These are phyloP conservation scores for Drosophila punjabiensis DNA, from an alignment of 1,140 invertebrate species.

Conservation along the genomic window DNA sequence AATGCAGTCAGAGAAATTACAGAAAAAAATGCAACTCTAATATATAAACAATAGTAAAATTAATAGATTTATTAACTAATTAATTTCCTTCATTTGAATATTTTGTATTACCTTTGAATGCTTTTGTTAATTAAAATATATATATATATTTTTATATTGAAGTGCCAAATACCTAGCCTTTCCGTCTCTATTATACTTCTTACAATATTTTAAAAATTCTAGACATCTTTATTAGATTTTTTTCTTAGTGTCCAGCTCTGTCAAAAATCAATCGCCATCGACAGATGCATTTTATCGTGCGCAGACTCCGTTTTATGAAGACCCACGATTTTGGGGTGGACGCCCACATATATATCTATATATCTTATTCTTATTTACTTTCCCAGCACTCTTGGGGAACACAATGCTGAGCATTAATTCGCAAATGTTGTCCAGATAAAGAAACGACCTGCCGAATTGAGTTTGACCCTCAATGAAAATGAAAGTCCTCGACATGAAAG, in stretches of 20 bases:
- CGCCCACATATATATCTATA: constrained; percentile 10
- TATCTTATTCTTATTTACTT: constrained; percentile 30
- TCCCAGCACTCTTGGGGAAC: constrained; percentile 10
- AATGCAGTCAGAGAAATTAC: background rate
- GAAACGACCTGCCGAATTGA: constrained; percentile 27
- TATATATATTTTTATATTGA: background rate
- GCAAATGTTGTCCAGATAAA: constrained; percentile 17
- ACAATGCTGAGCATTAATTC: constrained; percentile 8
- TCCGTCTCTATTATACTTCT: background rate
- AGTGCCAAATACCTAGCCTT: accelerated
- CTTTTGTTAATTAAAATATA: background rate
- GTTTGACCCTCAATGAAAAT: constrained; percentile 42
- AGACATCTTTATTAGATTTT: background rate
- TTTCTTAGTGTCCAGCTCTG: background rate
- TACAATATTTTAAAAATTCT: background rate
- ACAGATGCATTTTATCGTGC: constrained; percentile 57
- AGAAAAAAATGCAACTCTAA: background rate
- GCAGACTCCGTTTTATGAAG: constrained; percentile 60
- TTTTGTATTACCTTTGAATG: background rate
- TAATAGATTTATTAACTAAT: too few species aligned
- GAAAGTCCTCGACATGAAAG: constrained; percentile 23
- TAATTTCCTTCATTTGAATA: too few species aligned
- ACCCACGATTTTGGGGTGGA: constrained; percentile 8
- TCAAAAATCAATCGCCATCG: constrained; percentile 71
- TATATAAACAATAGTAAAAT: background rate